Evolutionary conservation across 2,888 invertebrate genomes (phyloP).

Genomic region (Cactoblastis cactorum): DNA sequence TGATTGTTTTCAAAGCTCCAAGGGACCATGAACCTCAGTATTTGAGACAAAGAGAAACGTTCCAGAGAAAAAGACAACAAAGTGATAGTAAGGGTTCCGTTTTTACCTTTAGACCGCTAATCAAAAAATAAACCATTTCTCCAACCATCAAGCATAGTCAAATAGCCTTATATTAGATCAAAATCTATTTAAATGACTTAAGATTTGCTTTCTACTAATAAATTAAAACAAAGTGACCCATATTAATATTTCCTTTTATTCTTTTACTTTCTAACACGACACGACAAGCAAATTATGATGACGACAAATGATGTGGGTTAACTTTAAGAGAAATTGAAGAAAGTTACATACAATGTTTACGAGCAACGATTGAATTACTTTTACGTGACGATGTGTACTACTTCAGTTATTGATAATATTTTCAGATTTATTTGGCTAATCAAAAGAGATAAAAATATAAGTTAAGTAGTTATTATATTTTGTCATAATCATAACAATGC

Average conservation of each 20-base stretch:
- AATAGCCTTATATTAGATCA: not conserved
- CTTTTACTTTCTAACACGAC: constrained; percentile 9
- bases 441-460: no score
- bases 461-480: no score
- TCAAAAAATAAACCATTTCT: no score
- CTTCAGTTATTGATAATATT: not conserved
- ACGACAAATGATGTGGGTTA: constrained; percentile 4
- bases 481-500: no score
- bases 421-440: not conserved
- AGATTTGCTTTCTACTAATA: not conserved
- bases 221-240: not conserved
- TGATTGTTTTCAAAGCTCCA: no score
- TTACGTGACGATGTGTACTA: not conserved
- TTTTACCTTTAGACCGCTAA: no score
- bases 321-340: constrained; percentile 10
- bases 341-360: constrained; percentile 1
- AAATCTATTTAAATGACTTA: not conserved
- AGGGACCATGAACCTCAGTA: no score
- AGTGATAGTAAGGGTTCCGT: no score
- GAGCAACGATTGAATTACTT: constrained; percentile 2
- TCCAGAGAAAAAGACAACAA: no score
- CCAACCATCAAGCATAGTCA: not conserved
- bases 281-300: constrained; percentile 3
- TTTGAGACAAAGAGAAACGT: no score
- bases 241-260: constrained; percentile 3